Base-by-base conservation (phyloP, 1,140 invertebrate genomes). In the Trachymyrmex septentrionalis region DNA sequence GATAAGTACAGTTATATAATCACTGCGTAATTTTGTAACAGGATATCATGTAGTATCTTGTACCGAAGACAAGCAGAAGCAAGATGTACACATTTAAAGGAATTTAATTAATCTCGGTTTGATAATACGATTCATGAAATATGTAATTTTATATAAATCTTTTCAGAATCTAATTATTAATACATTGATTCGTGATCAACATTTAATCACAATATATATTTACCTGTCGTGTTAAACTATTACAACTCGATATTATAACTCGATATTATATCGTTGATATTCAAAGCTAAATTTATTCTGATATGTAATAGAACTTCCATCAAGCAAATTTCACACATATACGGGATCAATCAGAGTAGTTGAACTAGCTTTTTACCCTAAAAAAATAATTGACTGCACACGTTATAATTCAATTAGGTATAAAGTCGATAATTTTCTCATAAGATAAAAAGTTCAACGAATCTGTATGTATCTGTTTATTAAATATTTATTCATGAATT, bases 211-310 rank as follows among this genome's bases (percentile, higher is more conserved):
- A n/a, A 14, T 16, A 27, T 10, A 16, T 21, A 72, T 24, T 24
- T 12, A 21, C n/a, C 38, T 44, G 19, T 19, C 38, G 21, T 19
- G 3, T 16, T 44, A 44, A 59, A 1, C n/a, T n/a, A n/a, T 24
- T 38, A 19, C 67, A 66, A 80, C 48, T 73, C 5, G 12, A 73
- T 48, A 82, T 24, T 38, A 19, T 80, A 66, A 80, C 48, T 73
- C 5, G 12, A 73, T 48, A 82, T 30, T 27, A 48, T 73, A 73
- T 73, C 38, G 10, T 48, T 34, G 38, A 63, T 50, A 38, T 21
- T 34, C 16, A 3, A 12, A 6, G 24, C 9, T 34, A 48, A 82
- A 59, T 38, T 71, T 66, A 59, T 14, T n/a, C 24, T 12, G n/a
- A 53, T 30, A 34, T 16, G 12, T 59, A 48, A 48, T 61, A 50